Base-by-base conservation (phyloP, 2,113 vertebrate species). In the Anolis carolinensis region DNA sequence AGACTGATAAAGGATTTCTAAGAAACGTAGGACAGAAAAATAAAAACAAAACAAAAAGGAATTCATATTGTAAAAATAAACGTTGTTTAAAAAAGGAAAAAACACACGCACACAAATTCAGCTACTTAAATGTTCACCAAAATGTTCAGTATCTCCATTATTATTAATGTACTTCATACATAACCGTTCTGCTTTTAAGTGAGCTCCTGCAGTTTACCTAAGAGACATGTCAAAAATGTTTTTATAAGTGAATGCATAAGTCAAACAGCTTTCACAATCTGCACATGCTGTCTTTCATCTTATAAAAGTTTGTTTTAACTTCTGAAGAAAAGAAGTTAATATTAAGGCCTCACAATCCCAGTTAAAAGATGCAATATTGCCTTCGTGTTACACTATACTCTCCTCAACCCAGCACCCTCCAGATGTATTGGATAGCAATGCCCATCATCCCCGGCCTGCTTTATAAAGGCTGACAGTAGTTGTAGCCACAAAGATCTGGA, bases 341-440 rank as follows among this genome's bases (percentile, higher is more conserved):
- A 90, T 89, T 96, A 97, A 97, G 95, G 96, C 96, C 96, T 97
- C 96, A 88, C 87, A 92, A 96, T 96, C 96, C 95, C 93, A 96
- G 94, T 95, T 93, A 91, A 70, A 91, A 88, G 83, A 86, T 93
- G 91, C 0, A 91, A 39, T 55, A 63, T 27, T 65, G 36, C 81
- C 27, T 90, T 81, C 18, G 8, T 73, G 91, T 30, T 68, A 68
- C 65, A 30, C 65, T 25, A 65, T 7, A 27, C 65, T 68, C 9
- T 7, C 65, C 65, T 30, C 27, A 30, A 59, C 25, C 7, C 30
- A 11, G 27, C 30, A 10, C 65, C 25, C 23, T 68, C 65, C 27
- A 68, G 65, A 68, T 30, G 25, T 68, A 30, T 68, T 30, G 25
- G 25, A 68, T 30, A 30, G 30, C 65, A 68, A 68, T 10, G 2